These are phyloP conservation scores for Limanda limanda DNA, from an alignment of 2,113 vertebrate species.

Conservation along the genomic window DNA sequence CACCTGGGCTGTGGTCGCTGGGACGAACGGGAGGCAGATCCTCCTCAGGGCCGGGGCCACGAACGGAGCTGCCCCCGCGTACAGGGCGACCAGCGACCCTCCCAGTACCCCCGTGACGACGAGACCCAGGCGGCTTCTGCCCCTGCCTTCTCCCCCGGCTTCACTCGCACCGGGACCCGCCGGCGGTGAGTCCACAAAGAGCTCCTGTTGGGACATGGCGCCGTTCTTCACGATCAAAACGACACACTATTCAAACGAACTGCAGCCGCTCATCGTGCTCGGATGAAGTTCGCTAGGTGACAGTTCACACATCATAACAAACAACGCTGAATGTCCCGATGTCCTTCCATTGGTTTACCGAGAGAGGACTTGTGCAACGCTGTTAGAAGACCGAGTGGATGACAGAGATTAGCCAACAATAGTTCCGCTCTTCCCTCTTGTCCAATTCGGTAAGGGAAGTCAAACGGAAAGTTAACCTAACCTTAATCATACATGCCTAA, in stretches of 20 bases:
- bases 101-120: slow-evolving; percentile 81
- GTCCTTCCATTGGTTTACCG: not conserved
- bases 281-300: not conserved
- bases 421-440: slow-evolving; percentile 27
- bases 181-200: not conserved
- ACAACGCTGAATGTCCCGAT: not conserved
- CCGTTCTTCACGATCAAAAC: not conserved
- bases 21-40: slow-evolving; percentile 93
- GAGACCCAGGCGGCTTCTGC: slow-evolving; percentile 79
- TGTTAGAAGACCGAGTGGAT: slow-evolving; percentile 21
- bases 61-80: slow-evolving; percentile 87
- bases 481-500: too few species aligned
- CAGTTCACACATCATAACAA: not conserved
- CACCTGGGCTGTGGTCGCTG: slow-evolving; percentile 89
- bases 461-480: too few species aligned
- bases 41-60: slow-evolving; percentile 89
- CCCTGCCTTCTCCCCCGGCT: fast-evolving
- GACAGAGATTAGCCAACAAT: fast-evolving
- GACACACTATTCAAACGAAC: not conserved
- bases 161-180: not conserved
- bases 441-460: too few species aligned
- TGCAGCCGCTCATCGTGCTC: too few species aligned
- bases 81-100: slow-evolving; percentile 85
- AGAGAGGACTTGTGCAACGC: slow-evolving; percentile 34
- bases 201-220: slow-evolving; percentile 34